Evolutionary conservation across 2,888 invertebrate species (phyloP).

Genomic region (Drosophila greeni): DNA sequence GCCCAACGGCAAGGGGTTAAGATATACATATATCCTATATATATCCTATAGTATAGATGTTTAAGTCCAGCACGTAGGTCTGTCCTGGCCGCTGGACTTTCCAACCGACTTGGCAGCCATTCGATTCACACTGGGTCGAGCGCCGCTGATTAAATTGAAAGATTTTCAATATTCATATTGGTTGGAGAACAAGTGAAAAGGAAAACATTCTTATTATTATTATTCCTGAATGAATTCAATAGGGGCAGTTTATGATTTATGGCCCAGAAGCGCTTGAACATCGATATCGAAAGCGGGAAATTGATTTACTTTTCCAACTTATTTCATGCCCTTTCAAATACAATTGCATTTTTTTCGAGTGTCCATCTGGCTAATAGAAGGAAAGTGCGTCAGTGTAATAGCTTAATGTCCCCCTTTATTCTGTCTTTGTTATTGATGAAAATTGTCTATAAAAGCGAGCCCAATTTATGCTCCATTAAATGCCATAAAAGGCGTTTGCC

Average conservation of each 20-base stretch:
- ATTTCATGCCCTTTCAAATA: neutral
- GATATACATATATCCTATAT: neutral
- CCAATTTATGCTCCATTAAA: conserved; percentile 65
- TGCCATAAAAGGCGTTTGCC: conserved; percentile 47
- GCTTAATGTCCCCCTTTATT: conserved; percentile 40
- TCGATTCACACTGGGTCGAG: conserved; percentile 29
- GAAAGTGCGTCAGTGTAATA: conserved; percentile 25
- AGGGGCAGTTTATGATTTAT: conserved; percentile 6
- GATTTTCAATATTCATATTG: conserved; percentile 32
- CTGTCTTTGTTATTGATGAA: conserved; percentile 57
- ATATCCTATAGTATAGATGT: neutral
- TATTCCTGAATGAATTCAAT: conserved; percentile 2
- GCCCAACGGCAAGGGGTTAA: conserved; percentile 9
- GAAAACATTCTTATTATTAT: conserved; percentile 24
- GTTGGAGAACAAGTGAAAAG: conserved; percentile 17
- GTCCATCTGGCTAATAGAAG: conserved; percentile 9
- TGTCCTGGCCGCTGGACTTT: conserved; percentile 35
- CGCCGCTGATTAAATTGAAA: conserved; percentile 15
- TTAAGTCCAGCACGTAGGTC: conserved; percentile 53
- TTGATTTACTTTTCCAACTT: neutral
- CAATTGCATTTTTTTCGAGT: neutral
- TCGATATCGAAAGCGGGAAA: neutral
- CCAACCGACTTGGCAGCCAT: conserved; percentile 37
- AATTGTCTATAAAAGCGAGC: conserved; percentile 58
- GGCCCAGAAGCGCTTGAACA: neutral